These are phyloP conservation scores for Falcaria lacertinaria DNA, from an alignment of 2,888 invertebrate genomes.

Conservation along the genomic window DNA sequence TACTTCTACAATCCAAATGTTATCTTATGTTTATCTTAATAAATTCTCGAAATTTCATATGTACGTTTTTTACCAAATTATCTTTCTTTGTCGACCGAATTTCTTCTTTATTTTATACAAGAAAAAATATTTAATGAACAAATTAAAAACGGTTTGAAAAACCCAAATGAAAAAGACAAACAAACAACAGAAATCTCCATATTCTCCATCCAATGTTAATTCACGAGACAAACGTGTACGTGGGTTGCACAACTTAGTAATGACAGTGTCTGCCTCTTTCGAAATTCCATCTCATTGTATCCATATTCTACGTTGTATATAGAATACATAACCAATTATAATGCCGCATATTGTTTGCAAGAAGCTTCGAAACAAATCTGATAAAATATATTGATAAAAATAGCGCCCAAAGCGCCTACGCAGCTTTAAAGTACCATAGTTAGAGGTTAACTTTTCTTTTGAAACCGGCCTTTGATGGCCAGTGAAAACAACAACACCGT, in stretches of 20 bases:
- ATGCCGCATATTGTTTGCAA: slow-evolving; percentile 29
- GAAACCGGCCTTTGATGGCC: slow-evolving; percentile 22
- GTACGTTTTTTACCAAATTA: neutral
- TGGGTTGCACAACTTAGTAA: slow-evolving; percentile 39
- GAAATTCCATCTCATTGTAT: slow-evolving; percentile 24
- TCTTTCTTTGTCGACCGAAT: neutral
- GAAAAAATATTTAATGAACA: slow-evolving; percentile 2
- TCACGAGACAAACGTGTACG: slow-evolving; percentile 26
- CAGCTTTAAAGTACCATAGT: slow-evolving; percentile 29
- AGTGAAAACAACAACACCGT: slow-evolving; percentile 35
- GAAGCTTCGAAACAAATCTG: slow-evolving; percentile 39
- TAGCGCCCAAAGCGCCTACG: slow-evolving; percentile 36
- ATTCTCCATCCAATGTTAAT: slow-evolving; percentile 24
- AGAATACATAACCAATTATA: slow-evolving; percentile 36
- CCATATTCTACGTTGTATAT: slow-evolving; percentile 29
- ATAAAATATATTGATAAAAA: slow-evolving; percentile 40
- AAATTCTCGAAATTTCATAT: no score
- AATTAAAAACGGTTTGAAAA: no score
- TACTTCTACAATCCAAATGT: no score
- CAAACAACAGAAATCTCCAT: slow-evolving; percentile 10
- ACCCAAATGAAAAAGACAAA: slow-evolving; percentile 3
- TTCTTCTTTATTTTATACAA: slow-evolving; percentile 1
- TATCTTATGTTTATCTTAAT: no score
- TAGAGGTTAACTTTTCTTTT: slow-evolving; percentile 34
- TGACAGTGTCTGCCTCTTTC: slow-evolving; percentile 34